Conservation (phyloP, 2,113 vertebrate genomes). For the Oncorhynchus tshawytscha region DNA sequence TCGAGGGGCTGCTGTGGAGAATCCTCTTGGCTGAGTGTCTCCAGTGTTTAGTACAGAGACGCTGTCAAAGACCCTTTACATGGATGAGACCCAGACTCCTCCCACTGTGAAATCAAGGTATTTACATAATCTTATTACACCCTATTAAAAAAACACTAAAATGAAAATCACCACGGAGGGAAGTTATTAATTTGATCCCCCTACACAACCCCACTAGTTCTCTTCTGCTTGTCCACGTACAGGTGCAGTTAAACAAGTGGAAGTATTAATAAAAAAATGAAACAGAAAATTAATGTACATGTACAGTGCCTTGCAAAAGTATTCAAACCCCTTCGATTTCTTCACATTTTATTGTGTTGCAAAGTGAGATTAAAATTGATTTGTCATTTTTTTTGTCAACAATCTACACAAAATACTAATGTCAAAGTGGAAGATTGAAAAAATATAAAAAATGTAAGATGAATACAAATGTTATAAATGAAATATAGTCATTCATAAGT, state of each 20-base stretch:
- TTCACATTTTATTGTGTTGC: too few relatives aligned
- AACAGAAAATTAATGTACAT: too few relatives aligned
- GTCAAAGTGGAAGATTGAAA: too few relatives aligned
- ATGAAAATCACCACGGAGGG: constrained; percentile 48
- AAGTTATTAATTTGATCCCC: constrained; percentile 44
- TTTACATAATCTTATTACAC: constrained; percentile 77
- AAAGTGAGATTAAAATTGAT: too few relatives aligned
- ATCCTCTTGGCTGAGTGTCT: constrained; percentile 69
- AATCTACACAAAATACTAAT: too few relatives aligned
- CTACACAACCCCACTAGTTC: background rate
- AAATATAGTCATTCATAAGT: too few relatives aligned
- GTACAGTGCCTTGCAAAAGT: too few relatives aligned
- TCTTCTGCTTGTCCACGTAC: background rate
- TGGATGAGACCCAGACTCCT: constrained; percentile 60
- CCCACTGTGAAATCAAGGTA: constrained; percentile 70
- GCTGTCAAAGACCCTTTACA: constrained; percentile 65
- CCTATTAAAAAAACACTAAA: constrained; percentile 67
- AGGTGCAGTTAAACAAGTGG: background rate
- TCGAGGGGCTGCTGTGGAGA: constrained; percentile 65
- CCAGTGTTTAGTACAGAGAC: constrained; percentile 66
- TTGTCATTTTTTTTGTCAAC: too few relatives aligned
- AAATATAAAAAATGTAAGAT: too few relatives aligned
- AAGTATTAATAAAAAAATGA: background rate
- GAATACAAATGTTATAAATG: too few relatives aligned
- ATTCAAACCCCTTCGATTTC: too few relatives aligned